Evolutionary conservation across 1,140 invertebrate genomes (phyloP), one percentile per base, ranked within the genome.

Genomic region (Thalassaphorura encarpata): DNA sequence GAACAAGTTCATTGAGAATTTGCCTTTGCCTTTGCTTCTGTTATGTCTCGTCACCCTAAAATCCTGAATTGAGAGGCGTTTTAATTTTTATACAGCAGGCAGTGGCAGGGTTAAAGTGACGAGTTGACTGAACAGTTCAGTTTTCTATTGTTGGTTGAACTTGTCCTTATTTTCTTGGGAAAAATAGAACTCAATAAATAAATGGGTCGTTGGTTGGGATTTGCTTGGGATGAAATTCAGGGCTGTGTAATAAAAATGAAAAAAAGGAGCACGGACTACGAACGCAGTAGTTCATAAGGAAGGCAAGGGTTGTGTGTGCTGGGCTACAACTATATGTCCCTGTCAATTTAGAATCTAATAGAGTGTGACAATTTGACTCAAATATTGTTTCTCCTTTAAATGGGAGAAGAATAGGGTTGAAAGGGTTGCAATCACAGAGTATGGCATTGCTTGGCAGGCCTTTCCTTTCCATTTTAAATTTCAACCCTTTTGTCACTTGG

Each of bases 331-430:
- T 19, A 54, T 59, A 45, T 23, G 43, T 50, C 42, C 52, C n/a
- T 36, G 57, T 59, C 57, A 36, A 54, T 40, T 5, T 24, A 48
- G 51, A 46, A 31, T 61, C 55, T 61, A 64, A 64, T 61, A 59
- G 59, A 64, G 62, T 64, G 62, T 64, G 62, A 64, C 62, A 64
- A 64, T 64, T 61, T 58, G 62, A 61, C 54, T 64, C 59, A 64
- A 64, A 64, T 64, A 64, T 64, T 64, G 62, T 64, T 61, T 64
- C 58, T 23, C 6, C 23, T 33, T 47, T 39, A 59, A 61, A 56
- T 58, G 51, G 51, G 61, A 23, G 46, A 57, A 58, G 39, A 58
- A 55, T 58, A 40, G 54, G 39, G 27, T 43, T 62, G 21, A 52
- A 62, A 59, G 56, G 56, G 60, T 47, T 55, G 36, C 55, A 58